Conservation (phyloP, 1,140 invertebrate species). For the Anoplolepis gracilipes region DNA sequence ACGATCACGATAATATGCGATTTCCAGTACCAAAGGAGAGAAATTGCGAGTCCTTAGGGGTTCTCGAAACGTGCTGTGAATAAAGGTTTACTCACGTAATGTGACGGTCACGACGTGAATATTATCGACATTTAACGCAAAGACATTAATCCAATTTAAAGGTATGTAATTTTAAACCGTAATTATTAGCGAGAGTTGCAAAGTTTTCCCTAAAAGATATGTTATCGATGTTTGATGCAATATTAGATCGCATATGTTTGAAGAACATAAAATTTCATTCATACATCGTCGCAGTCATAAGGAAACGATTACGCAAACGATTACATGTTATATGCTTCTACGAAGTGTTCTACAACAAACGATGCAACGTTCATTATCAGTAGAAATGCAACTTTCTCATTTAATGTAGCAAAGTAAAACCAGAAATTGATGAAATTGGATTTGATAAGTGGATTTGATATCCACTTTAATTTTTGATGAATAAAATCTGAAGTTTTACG, state of each 20-base stretch:
- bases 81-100: neutral
- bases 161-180: conserved; percentile 26
- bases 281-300: conserved; percentile 2
- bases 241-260: neutral
- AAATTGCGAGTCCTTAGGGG: conserved; percentile 28
- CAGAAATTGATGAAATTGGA: conserved; percentile 10
- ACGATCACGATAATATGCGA: conserved; percentile 37
- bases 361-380: conserved; percentile 12
- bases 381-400: conserved; percentile 6
- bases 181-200: conserved; percentile 19
- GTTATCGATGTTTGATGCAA: conserved; percentile 22
- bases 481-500: neutral
- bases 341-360: conserved; percentile 14
- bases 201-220: conserved; percentile 21
- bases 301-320: conserved; percentile 21
- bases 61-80: conserved; percentile 21
- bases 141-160: conserved; percentile 7
- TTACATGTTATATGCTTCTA: conserved; percentile 2
- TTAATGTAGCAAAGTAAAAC: conserved; percentile 43
- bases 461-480: neutral
- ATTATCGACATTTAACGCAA: conserved; percentile 42
- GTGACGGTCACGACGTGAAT: conserved; percentile 28
- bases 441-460: too few species aligned
- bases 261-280: conserved; percentile 23
- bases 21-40: neutral